Conservation (phyloP, 2,888 invertebrate genomes). For the Tachina grossa region DNA sequence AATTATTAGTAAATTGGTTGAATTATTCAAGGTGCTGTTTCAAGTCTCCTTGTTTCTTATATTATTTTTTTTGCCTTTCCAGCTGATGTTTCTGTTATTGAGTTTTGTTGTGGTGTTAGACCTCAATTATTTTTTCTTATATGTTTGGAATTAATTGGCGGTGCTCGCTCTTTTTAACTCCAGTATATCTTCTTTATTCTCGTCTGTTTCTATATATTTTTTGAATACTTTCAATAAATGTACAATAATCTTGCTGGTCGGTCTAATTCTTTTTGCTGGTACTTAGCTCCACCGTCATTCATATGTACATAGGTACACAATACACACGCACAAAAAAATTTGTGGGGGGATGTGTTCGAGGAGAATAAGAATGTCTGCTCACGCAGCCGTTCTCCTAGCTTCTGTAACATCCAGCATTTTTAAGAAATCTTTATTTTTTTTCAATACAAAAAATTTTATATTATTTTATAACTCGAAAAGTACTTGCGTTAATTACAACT, state of each 20-base stretch:
- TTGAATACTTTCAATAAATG: conserved; percentile 62
- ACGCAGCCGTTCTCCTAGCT: conserved; percentile 81
- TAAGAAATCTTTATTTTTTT: conserved; percentile 66
- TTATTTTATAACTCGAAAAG: conserved; percentile 10
- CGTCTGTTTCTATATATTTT: conserved; percentile 32
- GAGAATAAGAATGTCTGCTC: conserved; percentile 73
- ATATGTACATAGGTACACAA: conserved; percentile 40
- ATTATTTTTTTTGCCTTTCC: conserved; percentile 40
- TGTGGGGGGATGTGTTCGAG: conserved; percentile 55
- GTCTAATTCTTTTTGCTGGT: conserved; percentile 61
- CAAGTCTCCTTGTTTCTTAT: conserved; percentile 37
- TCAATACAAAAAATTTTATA: conserved; percentile 58
- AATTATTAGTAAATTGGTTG: conserved; percentile 29
- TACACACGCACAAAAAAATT: conserved; percentile 46
- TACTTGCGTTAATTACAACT: conserved; percentile 10
- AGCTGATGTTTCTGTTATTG: conserved; percentile 53
- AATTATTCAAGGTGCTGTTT: conserved; percentile 33
- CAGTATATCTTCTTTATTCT: conserved; percentile 59
- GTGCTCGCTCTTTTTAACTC: conserved; percentile 64
- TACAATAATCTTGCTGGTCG: conserved; percentile 65
- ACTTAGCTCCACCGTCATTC: conserved; percentile 62
- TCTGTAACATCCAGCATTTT: conserved; percentile 82
- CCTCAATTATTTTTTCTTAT: conserved; percentile 48
- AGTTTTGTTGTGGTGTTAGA: conserved; percentile 44
- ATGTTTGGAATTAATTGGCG: conserved; percentile 58